phyloP scores from a whole-genome alignment of 2,888 invertebrate genomes.

The Hydropsyche betteni region DNA sequence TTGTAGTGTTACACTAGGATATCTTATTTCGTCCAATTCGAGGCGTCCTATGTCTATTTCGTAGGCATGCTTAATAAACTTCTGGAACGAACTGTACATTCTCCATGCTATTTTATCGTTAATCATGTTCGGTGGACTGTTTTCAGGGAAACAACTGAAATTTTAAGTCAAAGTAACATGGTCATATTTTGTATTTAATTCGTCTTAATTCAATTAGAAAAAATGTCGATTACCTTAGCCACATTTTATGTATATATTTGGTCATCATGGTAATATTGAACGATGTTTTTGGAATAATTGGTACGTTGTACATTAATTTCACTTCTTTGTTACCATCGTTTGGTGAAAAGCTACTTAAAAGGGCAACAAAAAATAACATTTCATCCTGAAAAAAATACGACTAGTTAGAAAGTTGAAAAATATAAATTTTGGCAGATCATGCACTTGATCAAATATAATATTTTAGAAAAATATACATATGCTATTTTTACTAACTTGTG shows the following conservation, averaged over 20 bases:
- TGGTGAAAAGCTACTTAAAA: conserved; percentile 41
- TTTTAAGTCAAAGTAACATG: not conserved
- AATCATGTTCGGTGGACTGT: conserved; percentile 11
- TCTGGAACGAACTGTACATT: conserved; percentile 59
- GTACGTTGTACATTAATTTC: conserved; percentile 43
- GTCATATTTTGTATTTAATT: no score
- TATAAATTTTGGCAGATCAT: conserved; percentile 1
- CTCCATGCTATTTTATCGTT: conserved; percentile 16
- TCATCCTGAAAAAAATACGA: conserved; percentile 40
- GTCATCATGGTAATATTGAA: conserved; percentile 44
- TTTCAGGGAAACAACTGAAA: conserved; percentile 46
- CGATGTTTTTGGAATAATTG: conserved; percentile 40
- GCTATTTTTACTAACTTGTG: conserved; percentile 57
- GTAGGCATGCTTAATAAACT: conserved; percentile 59
- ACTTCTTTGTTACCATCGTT: conserved; percentile 42
- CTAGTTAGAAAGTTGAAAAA: conserved; percentile 8
- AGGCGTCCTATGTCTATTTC: conserved; percentile 59
- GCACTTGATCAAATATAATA: no score
- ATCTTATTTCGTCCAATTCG: conserved; percentile 58
- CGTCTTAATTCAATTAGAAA: not conserved
- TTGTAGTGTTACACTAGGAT: conserved; percentile 61
- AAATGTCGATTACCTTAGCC: conserved; percentile 42
- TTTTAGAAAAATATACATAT: not conserved
- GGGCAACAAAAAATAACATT: conserved; percentile 36
- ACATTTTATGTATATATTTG: conserved; percentile 47